Conservation (phyloP, 2,797 vertebrate genomes). For the Phylloscopus collybita region DNA sequence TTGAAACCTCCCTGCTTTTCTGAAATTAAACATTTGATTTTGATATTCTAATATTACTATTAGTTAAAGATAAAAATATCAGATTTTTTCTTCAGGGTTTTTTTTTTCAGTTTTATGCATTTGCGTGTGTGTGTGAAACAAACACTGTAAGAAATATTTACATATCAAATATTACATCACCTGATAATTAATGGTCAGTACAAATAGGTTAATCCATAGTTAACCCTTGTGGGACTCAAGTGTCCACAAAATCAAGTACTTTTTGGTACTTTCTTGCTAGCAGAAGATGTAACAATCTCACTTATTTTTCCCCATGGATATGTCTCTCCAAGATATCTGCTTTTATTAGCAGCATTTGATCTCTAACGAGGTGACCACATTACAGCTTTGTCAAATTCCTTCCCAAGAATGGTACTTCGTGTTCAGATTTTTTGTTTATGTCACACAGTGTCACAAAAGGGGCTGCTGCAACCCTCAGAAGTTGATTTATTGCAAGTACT, state of each 20-base stretch:
- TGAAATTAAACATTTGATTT: background rate
- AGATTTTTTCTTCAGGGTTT: background rate
- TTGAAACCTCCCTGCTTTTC: background rate
- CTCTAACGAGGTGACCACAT: background rate
- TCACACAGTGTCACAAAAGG: background rate
- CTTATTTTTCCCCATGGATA: background rate
- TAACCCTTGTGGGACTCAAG: background rate
- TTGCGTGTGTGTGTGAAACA: background rate
- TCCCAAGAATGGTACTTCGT: slow-evolving; percentile 8
- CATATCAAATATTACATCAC: background rate
- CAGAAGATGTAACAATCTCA: background rate
- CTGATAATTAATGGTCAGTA: background rate
- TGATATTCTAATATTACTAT: background rate
- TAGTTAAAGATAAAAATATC: background rate
- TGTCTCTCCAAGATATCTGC: background rate
- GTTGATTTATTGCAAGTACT: slow-evolving; percentile 32
- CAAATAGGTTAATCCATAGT: background rate
- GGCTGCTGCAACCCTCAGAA: background rate
- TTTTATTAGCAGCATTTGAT: slow-evolving; percentile 46
- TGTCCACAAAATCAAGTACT: background rate
- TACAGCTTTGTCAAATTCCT: slow-evolving; percentile 17
- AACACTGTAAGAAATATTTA: background rate
- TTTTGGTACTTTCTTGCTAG: background rate
- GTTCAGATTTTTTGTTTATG: slow-evolving; percentile 58
- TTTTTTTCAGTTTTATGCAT: background rate